Conservation (phyloP, 2,797 vertebrate genomes). For the Choloepus didactylus region DNA sequence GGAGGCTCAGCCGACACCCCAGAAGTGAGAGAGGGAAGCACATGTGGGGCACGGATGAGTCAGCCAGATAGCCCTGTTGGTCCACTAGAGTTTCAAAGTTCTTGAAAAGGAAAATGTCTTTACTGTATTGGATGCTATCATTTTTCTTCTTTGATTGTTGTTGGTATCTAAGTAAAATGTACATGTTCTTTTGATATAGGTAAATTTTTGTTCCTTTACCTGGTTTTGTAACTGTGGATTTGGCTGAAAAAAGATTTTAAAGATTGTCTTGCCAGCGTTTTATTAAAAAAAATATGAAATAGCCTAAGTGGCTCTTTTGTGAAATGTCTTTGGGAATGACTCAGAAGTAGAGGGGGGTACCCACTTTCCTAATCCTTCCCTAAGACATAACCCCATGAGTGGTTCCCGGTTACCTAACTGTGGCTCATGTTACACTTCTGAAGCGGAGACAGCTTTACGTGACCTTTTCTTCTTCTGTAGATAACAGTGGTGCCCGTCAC, state of each 20-base stretch:
- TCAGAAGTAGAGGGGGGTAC: not conserved
- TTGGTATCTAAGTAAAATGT: not conserved
- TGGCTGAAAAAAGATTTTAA: slow-evolving; percentile 32
- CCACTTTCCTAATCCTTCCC: not conserved
- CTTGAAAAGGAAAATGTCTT: slow-evolving; percentile 33
- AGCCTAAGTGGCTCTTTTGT: not conserved
- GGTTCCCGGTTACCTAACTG: not conserved
- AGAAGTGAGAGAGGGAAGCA: not conserved
- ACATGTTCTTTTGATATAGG: not conserved
- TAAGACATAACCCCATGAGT: not conserved
- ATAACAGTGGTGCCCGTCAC: not conserved
- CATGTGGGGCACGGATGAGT: not conserved
- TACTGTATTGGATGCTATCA: not conserved
- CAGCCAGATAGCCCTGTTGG: not conserved
- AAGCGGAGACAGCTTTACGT: not conserved
- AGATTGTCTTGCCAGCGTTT: not conserved
- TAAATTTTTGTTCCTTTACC: not conserved
- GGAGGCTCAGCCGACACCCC: not conserved
- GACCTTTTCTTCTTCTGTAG: not conserved
- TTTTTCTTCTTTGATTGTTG: not conserved
- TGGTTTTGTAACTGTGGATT: slow-evolving; percentile 15
- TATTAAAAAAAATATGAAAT: not conserved
- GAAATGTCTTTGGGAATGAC: not conserved
- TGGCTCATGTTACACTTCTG: not conserved
- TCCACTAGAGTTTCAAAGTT: not conserved